Evolutionary conservation across 2,797 vertebrate genomes (phyloP).

Genomic region (Dermochelys coriacea): DNA sequence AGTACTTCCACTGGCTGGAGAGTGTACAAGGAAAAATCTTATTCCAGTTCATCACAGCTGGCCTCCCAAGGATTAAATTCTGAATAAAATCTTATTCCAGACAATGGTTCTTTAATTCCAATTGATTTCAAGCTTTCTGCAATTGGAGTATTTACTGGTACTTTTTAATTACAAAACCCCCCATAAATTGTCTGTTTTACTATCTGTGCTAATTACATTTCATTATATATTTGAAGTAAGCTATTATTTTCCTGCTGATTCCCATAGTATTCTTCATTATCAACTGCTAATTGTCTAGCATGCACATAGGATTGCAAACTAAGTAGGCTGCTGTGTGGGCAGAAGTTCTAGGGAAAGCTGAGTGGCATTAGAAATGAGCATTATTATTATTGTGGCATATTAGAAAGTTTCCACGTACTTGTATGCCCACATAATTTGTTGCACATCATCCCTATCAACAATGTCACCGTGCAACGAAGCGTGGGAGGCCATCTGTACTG

Average conservation of each 20-base stretch:
- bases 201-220: conserved; percentile 85
- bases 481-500: conserved; percentile 47
- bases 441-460: conserved; percentile 37
- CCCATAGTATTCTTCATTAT: conserved; percentile 84
- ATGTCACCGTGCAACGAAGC: conserved; percentile 23
- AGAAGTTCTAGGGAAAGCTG: conserved; percentile 75
- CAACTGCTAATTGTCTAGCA: conserved; percentile 82
- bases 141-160: conserved; percentile 78
- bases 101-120: conserved; percentile 65
- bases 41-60: not conserved
- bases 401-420: conserved; percentile 80
- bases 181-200: conserved; percentile 84
- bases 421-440: conserved; percentile 47
- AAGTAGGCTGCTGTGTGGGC: conserved; percentile 82
- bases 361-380: conserved; percentile 66
- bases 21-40: not conserved
- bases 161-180: conserved; percentile 75
- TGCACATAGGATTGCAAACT: conserved; percentile 76
- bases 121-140: conserved; percentile 73
- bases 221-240: conserved; percentile 82
- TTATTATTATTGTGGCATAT: conserved; percentile 79
- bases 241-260: conserved; percentile 84
- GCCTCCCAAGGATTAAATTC: conserved; percentile 57
- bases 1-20: not conserved
- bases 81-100: conserved; percentile 61